Conservation (phyloP, 2,113 vertebrate genomes). For the Rhinolophus sinicus region DNA sequence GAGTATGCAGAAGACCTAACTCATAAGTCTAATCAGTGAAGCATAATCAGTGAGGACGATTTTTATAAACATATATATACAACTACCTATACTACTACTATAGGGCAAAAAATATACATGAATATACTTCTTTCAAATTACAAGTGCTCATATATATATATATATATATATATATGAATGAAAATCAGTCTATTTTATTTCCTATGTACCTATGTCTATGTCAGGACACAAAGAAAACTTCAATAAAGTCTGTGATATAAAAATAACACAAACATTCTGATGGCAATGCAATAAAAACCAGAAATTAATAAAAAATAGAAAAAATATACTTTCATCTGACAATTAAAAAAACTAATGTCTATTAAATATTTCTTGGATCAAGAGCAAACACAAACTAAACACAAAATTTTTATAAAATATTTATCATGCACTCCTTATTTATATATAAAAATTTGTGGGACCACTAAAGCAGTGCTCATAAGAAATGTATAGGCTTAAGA, state of each 20-base stretch:
- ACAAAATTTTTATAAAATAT: not conserved
- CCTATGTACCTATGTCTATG: not conserved
- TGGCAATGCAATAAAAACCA: not conserved
- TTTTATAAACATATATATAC: not conserved
- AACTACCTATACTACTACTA: not conserved
- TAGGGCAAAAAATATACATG: not conserved
- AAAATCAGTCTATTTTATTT: not conserved
- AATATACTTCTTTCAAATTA: not conserved
- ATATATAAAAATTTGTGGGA: not conserved
- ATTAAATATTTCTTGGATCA: not conserved
- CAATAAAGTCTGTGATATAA: not conserved
- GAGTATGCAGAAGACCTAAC: not conserved
- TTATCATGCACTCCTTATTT: not conserved
- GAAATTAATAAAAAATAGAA: not conserved
- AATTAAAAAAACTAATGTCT: not conserved
- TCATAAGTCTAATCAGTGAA: no score
- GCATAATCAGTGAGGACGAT: not conserved
- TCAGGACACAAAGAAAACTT: not conserved
- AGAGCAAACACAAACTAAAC: not conserved
- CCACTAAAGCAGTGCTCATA: not conserved
- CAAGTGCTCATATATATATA: not conserved
- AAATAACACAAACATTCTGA: not conserved
- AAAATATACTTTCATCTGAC: not conserved
- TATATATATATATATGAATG: not conserved
- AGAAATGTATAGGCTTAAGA: not conserved